Base-by-base conservation (phyloP, 2,113 vertebrate genomes). In the Sorex araneus region DNA sequence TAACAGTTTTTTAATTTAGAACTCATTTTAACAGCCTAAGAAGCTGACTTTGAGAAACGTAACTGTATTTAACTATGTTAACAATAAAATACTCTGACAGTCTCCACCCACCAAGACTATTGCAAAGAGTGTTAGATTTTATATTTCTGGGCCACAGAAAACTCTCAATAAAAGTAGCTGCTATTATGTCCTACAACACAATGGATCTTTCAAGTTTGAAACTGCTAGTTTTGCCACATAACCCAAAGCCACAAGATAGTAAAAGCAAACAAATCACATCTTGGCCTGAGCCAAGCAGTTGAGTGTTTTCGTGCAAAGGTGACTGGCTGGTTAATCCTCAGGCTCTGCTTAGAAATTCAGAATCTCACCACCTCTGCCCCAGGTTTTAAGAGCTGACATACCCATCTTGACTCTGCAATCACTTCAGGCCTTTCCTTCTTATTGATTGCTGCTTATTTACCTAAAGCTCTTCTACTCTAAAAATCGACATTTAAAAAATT, bases 51-150 rank as follows among this genome's bases (percentile, higher is more conserved):
- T 30, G 32, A 32, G 16, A 90, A 92, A 10, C 74, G 9, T 73
- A 89, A 76, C 57, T 64, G 16, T 69, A 21, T 34, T 77, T 82
- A 71, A 50, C 86, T 83, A 10, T 67, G 54, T 86, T 19, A 57
- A 57, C 54, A 60, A 60, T 23, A 89, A 90, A 92, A 79, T 4
- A 18, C 16, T 63, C 88, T 6, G 30, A 70, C 1, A 92, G 21
- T n/a, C 73, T 90, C 30, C 34, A 87, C 66, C 47, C 89, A 40
- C 77, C 80, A 73, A 89, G 54, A 73, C 6, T 30, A 45, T 3
- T 84, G 23, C 54, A 78, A 92, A 80, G 57, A 87, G 66, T 84
- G 54, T 23, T 57, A 47, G 19, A 92, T 69, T 80, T 45, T 82
- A 32, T 69, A 78, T 45, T 76, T 23, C 8, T n/a, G 27, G 54